A percentile compares a stretch with the other conserved stretches of the same genome.
Evolutionary conservation across 2,797 vertebrate species (phyloP).

Genomic region (Takifugu ocellatus): DNA sequence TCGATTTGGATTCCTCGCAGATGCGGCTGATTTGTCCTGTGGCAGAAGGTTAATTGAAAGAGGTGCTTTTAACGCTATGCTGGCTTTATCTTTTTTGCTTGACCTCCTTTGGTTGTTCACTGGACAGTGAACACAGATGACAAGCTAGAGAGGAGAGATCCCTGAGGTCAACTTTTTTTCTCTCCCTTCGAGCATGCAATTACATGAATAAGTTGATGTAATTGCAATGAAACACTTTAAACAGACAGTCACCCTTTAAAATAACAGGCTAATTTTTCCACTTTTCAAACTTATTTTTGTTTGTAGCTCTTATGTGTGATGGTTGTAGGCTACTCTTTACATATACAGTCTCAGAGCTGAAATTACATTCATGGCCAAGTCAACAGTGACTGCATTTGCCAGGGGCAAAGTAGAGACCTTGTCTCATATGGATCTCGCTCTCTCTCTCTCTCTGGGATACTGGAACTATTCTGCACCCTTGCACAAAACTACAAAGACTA

Average conservation of each 20-base stretch:
- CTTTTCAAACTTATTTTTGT: background rate
- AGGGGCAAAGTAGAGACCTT: conserved; percentile 17
- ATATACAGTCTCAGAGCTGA: conserved; percentile 20
- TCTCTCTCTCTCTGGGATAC: background rate
- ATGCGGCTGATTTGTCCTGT: conserved; percentile 22
- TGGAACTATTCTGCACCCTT: background rate
- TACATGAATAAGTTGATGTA: background rate
- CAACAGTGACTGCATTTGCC: conserved; percentile 35
- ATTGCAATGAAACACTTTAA: background rate
- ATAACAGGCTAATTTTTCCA: too few relatives aligned
- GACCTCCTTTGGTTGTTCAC: conserved; percentile 12
- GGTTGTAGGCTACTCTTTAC: conserved; percentile 2
- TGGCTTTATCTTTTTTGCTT: conserved; percentile 8
- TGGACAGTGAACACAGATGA: conserved; percentile 14
- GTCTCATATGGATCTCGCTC: conserved; percentile 24
- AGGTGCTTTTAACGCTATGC: conserved; percentile 25
- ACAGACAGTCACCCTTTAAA: background rate
- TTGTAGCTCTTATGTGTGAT: background rate
- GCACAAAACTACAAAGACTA: background rate
- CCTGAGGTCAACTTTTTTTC: background rate
- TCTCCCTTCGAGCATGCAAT: background rate
- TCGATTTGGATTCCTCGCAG: conserved; percentile 47
- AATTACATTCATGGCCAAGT: conserved; percentile 40
- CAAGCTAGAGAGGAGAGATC: background rate
- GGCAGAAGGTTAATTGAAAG: conserved; percentile 55